Conservation (phyloP, 2,797 vertebrate genomes). For the Benthosema pterotum region DNA sequence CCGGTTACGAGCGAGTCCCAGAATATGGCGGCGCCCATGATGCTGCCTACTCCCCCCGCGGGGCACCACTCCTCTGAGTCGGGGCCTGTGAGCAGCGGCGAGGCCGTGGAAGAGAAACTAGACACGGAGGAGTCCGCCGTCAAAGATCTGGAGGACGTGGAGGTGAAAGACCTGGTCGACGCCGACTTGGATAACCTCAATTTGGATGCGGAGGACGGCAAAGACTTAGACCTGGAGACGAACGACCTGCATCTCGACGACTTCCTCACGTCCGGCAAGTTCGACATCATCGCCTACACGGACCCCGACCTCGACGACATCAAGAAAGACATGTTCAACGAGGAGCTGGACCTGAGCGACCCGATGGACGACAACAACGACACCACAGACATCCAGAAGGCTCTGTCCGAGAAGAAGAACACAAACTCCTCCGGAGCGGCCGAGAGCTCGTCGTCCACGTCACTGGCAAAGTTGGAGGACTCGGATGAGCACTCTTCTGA, state of each 20-base stretch:
- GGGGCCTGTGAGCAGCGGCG: constrained; percentile 59
- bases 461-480: constrained; percentile 76
- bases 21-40: constrained; percentile 75
- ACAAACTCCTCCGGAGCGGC: constrained; percentile 39
- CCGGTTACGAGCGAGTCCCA: constrained; percentile 83
- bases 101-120: constrained; percentile 89
- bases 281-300: constrained; percentile 98
- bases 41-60: constrained; percentile 67
- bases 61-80: constrained; percentile 74
- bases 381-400: constrained; percentile 70
- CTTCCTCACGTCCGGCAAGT: constrained; percentile 93
- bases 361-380: constrained; percentile 90
- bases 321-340: constrained; percentile 96
- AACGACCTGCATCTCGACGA: constrained; percentile 97
- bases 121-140: constrained; percentile 93
- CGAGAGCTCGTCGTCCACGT: constrained; percentile 70
- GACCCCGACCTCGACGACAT: constrained; percentile 95
- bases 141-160: constrained; percentile 97
- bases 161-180: constrained; percentile 97
- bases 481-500: constrained; percentile 74
- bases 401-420: constrained; percentile 62
- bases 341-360: constrained; percentile 93
- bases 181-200: constrained; percentile 97
- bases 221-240: constrained; percentile 96
- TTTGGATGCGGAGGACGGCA: constrained; percentile 94